These are phyloP conservation scores for Poeciliopsis occidentalis DNA, from an alignment of 2,113 vertebrate species.

Conservation along the genomic window DNA sequence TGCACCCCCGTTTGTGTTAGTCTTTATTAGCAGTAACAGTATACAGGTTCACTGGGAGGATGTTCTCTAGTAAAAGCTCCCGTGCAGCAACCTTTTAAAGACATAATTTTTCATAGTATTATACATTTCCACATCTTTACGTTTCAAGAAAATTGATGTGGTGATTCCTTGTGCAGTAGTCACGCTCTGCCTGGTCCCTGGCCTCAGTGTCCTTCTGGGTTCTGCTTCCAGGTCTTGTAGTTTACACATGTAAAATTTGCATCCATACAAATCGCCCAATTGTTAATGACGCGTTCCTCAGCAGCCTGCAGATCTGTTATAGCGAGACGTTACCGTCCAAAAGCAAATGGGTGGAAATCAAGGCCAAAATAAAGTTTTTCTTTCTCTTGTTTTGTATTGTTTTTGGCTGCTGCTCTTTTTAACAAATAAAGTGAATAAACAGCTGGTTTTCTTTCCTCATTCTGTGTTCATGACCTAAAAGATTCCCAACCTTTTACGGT, in stretches of 20 bases:
- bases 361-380: background rate
- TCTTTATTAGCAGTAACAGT: slow-evolving; percentile 42
- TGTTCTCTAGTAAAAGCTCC: slow-evolving; percentile 42
- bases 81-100: slow-evolving; percentile 68
- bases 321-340: background rate
- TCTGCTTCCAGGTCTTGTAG: slow-evolving; percentile 2
- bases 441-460: background rate
- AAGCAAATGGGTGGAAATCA: background rate
- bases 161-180: slow-evolving; percentile 61
- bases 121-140: slow-evolving; percentile 32
- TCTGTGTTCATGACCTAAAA: background rate
- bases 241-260: slow-evolving; percentile 11
- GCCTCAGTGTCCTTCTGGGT: slow-evolving; percentile 15
- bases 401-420: slow-evolving; percentile 34
- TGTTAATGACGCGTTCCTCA: background rate
- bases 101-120: slow-evolving; percentile 45
- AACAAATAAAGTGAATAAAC: slow-evolving; percentile 37
- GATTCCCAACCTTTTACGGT: too few species aligned
- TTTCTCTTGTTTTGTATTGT: slow-evolving; percentile 29
- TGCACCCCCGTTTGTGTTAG: slow-evolving; percentile 14
- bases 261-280: background rate
- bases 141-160: slow-evolving; percentile 33
- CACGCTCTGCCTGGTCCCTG: slow-evolving; percentile 9
- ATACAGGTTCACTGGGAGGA: slow-evolving; percentile 44
- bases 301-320: background rate